Evolutionary conservation across 2,113 vertebrate species (phyloP), one percentile per base, ranked within the genome.

Genomic region (Lepidothrix coronata): DNA sequence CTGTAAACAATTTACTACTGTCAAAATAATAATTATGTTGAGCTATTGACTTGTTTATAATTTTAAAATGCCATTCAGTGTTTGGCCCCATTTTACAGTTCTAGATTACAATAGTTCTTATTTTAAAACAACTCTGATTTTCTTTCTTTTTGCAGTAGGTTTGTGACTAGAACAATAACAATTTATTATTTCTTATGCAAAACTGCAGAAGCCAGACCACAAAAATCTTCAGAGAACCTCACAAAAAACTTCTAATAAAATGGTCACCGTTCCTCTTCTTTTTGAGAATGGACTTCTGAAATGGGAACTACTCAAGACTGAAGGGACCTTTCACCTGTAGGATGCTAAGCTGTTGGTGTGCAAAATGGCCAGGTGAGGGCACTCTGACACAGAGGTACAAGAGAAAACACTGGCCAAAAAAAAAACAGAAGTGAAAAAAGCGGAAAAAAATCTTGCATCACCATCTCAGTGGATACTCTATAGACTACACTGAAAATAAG

Each of bases 371-470:
- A 2, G 5, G 7, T 0, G 95, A 80, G 90, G 93, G 96, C 93
- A 52, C 82, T 52, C 75, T 24, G 7, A 52, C 51, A 88, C 61
- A 17, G 37, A 11, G 17, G n/a, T 5, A 14, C 0, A 3, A 15
- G 3, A 7, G 8, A 14, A 21, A 1, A 12, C 10, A 4, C 0
- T 1, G 4, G n/a, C 44, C 63, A 14, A 4, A 5, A 6, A 21
- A 23, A 12, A 30, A 23, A 5, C 16, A 2, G 1, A 24, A 11
- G 4, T 14, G 2, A 9, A 18, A 14, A 8, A 2, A 2, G 19
- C 4, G 15, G 5, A 6, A 9, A 12, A 44, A 39, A 9, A 27
- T 1, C 22, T 7, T 5, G 43, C n/a, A 23, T 10, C 48, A 9
- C 25, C 11, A 9, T 5, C 61, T n/a, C 20, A 1, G 15, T 58